These are phyloP conservation scores for Drosophila borealis DNA, from an alignment of 2,888 invertebrate species.

Conservation along the genomic window DNA sequence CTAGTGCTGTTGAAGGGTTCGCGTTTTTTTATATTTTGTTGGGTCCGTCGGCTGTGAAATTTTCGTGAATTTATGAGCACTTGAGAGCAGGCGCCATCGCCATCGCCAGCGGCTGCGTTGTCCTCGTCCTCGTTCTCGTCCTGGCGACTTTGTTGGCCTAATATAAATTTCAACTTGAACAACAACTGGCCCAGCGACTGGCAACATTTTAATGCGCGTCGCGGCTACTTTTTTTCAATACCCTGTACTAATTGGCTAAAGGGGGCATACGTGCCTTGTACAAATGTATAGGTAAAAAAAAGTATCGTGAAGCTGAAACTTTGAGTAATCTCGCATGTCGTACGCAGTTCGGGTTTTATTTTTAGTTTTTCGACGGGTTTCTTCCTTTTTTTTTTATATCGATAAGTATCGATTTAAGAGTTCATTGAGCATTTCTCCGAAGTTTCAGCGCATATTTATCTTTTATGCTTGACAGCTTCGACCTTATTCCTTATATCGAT, in stretches of 20 bases:
- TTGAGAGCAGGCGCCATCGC: constrained; percentile 75
- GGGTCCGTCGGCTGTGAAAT: constrained; percentile 76
- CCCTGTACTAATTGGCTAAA: not conserved
- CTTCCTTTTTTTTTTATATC: too few species aligned
- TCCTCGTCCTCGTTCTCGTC: constrained; percentile 43
- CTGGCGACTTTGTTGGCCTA: constrained; percentile 75
- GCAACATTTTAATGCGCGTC: constrained; percentile 73
- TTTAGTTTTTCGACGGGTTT: too few species aligned
- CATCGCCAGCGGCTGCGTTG: constrained; percentile 53
- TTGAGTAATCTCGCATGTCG: too few species aligned
- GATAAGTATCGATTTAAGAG: too few species aligned
- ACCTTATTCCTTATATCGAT: too few species aligned
- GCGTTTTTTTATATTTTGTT: constrained; percentile 68
- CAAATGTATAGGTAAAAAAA: too few species aligned
- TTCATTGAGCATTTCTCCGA: too few species aligned
- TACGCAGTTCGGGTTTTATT: too few species aligned
- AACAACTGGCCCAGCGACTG: constrained; percentile 49
- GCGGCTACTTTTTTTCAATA: constrained; percentile 33
- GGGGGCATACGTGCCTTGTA: not conserved
- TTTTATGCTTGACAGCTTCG: too few species aligned
- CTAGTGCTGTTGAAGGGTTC: constrained; percentile 50
- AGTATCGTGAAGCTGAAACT: too few species aligned
- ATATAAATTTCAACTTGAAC: constrained; percentile 76
- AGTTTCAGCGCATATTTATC: too few species aligned
- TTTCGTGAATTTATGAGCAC: constrained; percentile 82